A percentile compares a stretch with the other conserved stretches of the same genome.
Evolutionary conservation across 2,113 vertebrate species (phyloP).

Genomic region (Lipophrys pholis): DNA sequence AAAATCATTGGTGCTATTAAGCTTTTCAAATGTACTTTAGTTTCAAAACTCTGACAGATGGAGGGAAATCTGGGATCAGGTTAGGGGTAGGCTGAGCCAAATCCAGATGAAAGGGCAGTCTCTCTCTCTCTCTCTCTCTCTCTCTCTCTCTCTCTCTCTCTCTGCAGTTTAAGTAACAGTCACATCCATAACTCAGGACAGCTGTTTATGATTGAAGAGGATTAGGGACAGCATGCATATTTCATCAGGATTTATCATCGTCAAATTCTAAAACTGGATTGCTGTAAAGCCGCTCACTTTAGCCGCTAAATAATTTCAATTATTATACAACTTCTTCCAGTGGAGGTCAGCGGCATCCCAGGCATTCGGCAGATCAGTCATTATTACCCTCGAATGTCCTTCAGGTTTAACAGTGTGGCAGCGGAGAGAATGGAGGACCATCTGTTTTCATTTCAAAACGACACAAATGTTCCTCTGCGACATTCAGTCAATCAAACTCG

Average conservation of each 20-base stretch:
- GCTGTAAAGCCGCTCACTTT: slow-evolving; percentile 66
- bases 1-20: slow-evolving; percentile 21
- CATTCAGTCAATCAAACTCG: slow-evolving; percentile 49
- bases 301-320: slow-evolving; percentile 65
- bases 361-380: slow-evolving; percentile 51
- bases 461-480: slow-evolving; percentile 37
- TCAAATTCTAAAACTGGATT: slow-evolving; percentile 68
- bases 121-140: too few species aligned
- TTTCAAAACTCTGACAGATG: slow-evolving; percentile 71
- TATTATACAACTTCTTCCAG: slow-evolving; percentile 64
- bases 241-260: slow-evolving; percentile 77
- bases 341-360: slow-evolving; percentile 47
- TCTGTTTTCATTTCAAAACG: slow-evolving; percentile 53
- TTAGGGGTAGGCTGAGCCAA: slow-evolving; percentile 53
- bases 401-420: slow-evolving; percentile 52
- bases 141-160: slow-evolving; percentile 14
- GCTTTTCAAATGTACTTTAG: slow-evolving; percentile 51
- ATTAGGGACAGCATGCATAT: slow-evolving; percentile 74
- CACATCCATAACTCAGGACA: slow-evolving; percentile 74
- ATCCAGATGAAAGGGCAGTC: slow-evolving; percentile 74
- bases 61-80: slow-evolving; percentile 56
- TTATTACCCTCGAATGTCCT: slow-evolving; percentile 53
- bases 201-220: slow-evolving; percentile 76
- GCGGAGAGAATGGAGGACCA: slow-evolving; percentile 31
- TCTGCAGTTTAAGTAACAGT: slow-evolving; percentile 71